phyloP scores from a whole-genome alignment of 2,888 invertebrate species.

The Acronicta aceris region DNA sequence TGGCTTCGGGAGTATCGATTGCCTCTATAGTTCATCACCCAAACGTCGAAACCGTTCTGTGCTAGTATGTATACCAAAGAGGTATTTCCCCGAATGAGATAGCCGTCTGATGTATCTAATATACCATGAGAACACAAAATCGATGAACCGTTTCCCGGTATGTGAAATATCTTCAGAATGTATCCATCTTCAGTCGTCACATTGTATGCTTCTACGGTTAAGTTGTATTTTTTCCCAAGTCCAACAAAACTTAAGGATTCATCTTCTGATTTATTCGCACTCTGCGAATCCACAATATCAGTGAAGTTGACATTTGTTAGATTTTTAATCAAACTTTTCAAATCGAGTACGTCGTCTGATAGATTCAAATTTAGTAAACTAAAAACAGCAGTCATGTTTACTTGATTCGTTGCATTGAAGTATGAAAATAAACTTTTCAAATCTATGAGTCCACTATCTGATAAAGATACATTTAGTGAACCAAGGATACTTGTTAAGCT shows the following conservation, averaged over 20 bases:
- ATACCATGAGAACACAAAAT: slow-evolving; percentile 16
- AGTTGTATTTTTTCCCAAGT: slow-evolving; percentile 22
- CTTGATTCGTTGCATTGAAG: background rate
- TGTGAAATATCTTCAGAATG: slow-evolving; percentile 26
- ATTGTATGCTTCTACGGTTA: slow-evolving; percentile 11
- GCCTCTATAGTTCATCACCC: slow-evolving; percentile 40
- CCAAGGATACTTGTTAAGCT: background rate
- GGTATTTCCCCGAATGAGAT: slow-evolving; percentile 19
- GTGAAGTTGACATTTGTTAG: background rate
- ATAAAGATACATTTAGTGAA: background rate
- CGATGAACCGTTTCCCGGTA: slow-evolving; percentile 16
- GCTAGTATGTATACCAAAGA: slow-evolving; percentile 23
- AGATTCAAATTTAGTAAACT: slow-evolving; percentile 1
- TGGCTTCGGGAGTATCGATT: slow-evolving; percentile 41
- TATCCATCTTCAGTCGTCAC: slow-evolving; percentile 42
- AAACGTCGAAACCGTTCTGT: slow-evolving; percentile 27
- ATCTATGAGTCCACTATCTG: slow-evolving; percentile 1
- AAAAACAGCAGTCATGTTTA: background rate
- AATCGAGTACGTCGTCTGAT: slow-evolving; percentile 3
- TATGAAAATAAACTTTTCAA: slow-evolving; percentile 1
- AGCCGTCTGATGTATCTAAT: slow-evolving; percentile 21
- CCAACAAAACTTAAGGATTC: slow-evolving; percentile 17
- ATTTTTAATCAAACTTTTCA: slow-evolving; percentile 6
- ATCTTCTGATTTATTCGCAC: slow-evolving; percentile 7
- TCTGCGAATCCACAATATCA: slow-evolving; percentile 3